Conservation (phyloP, 1,140 invertebrate species). For the Mamestra configurata region DNA sequence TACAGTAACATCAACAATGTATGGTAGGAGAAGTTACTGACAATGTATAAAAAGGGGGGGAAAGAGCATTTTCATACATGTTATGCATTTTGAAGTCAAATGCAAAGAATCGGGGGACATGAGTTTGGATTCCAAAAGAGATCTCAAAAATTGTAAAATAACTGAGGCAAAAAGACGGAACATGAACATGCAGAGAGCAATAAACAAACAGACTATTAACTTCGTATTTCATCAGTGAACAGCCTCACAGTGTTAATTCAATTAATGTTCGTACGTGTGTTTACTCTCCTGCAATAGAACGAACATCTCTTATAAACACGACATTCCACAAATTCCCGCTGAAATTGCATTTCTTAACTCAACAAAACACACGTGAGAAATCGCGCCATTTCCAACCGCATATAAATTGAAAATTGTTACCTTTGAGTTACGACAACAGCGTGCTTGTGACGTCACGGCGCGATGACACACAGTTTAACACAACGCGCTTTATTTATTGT, state of each 20-base stretch:
- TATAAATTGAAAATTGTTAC: conserved; percentile 38
- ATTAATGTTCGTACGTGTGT: neutral
- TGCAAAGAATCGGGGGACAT: too few species aligned
- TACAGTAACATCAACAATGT: too few species aligned
- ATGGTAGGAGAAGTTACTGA: too few species aligned
- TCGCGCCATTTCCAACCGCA: conserved; percentile 21
- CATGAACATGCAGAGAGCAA: neutral
- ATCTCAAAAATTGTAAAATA: too few species aligned
- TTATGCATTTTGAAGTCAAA: too few species aligned
- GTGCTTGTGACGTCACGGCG: neutral
- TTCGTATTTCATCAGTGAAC: neutral
- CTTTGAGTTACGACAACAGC: neutral
- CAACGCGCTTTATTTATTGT: conserved; percentile 2
- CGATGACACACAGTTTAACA: neutral
- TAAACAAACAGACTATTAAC: neutral
- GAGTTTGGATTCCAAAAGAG: too few species aligned
- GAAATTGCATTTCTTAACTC: conserved; percentile 34
- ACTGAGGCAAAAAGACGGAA: too few species aligned
- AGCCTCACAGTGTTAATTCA: neutral
- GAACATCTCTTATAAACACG: neutral
- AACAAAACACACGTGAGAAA: conserved; percentile 24
- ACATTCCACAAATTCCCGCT: conserved; percentile 3
- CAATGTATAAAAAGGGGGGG: too few species aligned
- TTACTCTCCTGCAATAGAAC: neutral
- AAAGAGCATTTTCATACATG: too few species aligned